Percentiles rank a stretch among this genome's conserved stretches.
These are phyloP conservation scores for Syngnathus rostellatus DNA, from an alignment of 2,797 vertebrate species.

Conservation along the genomic window DNA sequence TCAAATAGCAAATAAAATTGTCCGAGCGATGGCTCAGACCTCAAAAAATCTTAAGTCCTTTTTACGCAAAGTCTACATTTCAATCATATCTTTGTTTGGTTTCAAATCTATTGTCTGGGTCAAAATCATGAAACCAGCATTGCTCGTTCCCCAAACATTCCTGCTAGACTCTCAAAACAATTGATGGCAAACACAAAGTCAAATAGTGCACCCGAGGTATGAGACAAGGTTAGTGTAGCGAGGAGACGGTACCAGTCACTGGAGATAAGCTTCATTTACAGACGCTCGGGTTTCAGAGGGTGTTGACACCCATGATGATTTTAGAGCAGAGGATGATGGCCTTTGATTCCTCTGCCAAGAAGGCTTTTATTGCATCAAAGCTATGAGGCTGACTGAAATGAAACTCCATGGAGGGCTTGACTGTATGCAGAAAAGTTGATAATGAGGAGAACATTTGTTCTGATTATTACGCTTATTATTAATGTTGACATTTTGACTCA, in stretches of 20 bases:
- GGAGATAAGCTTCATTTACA: not conserved
- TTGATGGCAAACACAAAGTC: slow-evolving; percentile 8
- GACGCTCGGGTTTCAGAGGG: not conserved
- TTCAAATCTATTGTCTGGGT: slow-evolving; percentile 11
- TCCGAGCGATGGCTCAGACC: too few relatives aligned
- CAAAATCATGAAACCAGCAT: not conserved
- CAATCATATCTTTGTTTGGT: not conserved
- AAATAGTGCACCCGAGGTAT: not conserved
- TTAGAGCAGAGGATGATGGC: not conserved
- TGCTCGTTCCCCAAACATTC: slow-evolving; percentile 14
- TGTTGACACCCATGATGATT: not conserved
- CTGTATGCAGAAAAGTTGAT: not conserved
- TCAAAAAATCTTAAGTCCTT: too few relatives aligned
- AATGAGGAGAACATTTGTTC: not conserved
- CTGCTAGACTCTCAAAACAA: slow-evolving; percentile 15
- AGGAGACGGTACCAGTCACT: not conserved
- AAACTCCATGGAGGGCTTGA: slow-evolving; percentile 2
- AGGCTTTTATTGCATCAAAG: not conserved
- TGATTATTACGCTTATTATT: not conserved
- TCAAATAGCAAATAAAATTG: too few relatives aligned
- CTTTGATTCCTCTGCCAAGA: not conserved
- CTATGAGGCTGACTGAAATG: not conserved
- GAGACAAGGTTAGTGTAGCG: not conserved
- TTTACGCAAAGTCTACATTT: not conserved
- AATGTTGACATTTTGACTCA: not conserved